A percentile compares a stretch with the other conserved stretches of the same genome.
These are phyloP conservation scores for Gymnocephalus cernua DNA, from an alignment of 2,113 vertebrate species.

Conservation along the genomic window DNA sequence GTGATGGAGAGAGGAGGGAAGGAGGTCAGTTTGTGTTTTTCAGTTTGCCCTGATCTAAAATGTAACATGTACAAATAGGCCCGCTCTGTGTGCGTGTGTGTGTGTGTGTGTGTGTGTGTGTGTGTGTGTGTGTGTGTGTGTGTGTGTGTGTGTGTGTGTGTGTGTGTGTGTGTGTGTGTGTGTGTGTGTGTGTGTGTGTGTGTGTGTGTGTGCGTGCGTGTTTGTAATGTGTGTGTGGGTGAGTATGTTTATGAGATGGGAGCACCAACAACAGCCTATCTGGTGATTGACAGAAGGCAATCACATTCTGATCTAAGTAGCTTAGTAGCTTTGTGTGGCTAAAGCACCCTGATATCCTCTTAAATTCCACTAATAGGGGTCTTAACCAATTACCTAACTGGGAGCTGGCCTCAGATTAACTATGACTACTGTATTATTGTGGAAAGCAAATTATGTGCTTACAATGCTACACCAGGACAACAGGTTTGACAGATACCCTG, in stretches of 20 bases:
- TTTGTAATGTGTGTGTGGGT: slow-evolving; percentile 2
- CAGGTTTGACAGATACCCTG: slow-evolving; percentile 37
- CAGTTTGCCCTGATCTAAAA: slow-evolving; percentile 36
- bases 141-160: too few species aligned
- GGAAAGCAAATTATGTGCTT: slow-evolving; percentile 70
- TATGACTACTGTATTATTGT: slow-evolving; percentile 59
- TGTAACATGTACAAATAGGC: slow-evolving; percentile 23
- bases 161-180: slow-evolving; percentile 22
- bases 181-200: slow-evolving; percentile 1
- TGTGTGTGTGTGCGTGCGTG: slow-evolving; percentile 18
- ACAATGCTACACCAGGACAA: slow-evolving; percentile 59
- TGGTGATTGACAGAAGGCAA: slow-evolving; percentile 78
- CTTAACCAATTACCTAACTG: slow-evolving; percentile 79
- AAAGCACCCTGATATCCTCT: slow-evolving; percentile 71
- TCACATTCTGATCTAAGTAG: slow-evolving; percentile 78
- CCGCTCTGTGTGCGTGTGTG: slow-evolving; percentile 1
- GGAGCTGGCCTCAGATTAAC: slow-evolving; percentile 68
- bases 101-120: slow-evolving; percentile 20
- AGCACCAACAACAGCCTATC: slow-evolving; percentile 53
- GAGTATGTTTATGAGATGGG: slow-evolving; percentile 40
- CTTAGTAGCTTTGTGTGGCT: slow-evolving; percentile 79
- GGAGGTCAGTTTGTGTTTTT: slow-evolving; percentile 50
- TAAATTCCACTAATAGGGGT: slow-evolving; percentile 76
- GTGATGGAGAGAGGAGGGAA: slow-evolving; percentile 19
- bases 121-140: neutral